Evolutionary conservation across 2,113 vertebrate genomes (phyloP).

Genomic region (Cettia cetti): DNA sequence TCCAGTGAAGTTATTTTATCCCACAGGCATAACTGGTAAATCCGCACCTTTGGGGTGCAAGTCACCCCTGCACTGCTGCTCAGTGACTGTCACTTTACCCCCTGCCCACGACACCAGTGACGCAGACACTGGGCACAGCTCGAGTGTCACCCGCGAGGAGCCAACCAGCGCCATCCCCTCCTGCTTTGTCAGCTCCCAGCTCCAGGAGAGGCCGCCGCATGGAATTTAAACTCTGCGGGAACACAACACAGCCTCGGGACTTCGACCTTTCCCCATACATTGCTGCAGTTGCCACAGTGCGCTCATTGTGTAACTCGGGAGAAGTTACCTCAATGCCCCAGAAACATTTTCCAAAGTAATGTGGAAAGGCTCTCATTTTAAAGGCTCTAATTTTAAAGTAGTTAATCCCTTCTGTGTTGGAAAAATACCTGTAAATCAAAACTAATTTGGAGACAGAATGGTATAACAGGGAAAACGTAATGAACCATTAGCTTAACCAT

Average conservation of each 20-base stretch:
- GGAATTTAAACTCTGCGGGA: constrained; percentile 11
- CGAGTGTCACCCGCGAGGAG: background rate
- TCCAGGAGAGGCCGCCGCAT: background rate
- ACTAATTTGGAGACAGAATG: background rate
- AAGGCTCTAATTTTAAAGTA: constrained; percentile 1
- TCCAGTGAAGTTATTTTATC: background rate
- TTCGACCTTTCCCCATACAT: background rate
- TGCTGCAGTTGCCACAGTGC: background rate
- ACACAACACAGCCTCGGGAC: constrained; percentile 10
- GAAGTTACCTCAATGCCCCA: background rate
- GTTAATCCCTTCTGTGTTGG: background rate
- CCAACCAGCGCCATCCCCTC: background rate
- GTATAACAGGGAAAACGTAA: background rate
- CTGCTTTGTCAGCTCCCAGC: background rate
- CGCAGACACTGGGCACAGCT: background rate
- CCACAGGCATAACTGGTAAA: background rate
- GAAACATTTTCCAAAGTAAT: background rate
- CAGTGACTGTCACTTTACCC: background rate
- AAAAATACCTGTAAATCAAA: background rate
- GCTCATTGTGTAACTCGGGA: background rate
- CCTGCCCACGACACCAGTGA: background rate
- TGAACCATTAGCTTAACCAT: background rate
- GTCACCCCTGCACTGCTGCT: background rate
- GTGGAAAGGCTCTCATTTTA: background rate
- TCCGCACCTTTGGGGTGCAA: background rate